A percentile compares a stretch with the other conserved stretches of the same genome.
These are phyloP conservation scores for Dendrocincla fuliginosa DNA, from an alignment of 2,797 vertebrate genomes.

Conservation along the genomic window DNA sequence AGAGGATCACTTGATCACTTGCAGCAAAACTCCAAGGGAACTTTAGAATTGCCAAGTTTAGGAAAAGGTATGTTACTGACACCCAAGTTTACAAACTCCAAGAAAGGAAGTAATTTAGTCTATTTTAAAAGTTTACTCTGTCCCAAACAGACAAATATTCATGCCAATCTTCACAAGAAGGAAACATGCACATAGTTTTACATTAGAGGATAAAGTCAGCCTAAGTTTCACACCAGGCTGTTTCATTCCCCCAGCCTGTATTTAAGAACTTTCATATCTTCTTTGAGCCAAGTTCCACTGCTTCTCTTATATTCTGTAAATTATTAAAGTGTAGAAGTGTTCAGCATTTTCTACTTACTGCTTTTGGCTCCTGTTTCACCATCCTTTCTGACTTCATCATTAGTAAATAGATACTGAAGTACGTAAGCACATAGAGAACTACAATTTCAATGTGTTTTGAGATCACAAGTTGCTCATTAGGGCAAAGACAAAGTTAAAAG, in stretches of 20 bases:
- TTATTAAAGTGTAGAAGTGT: slow-evolving; percentile 39
- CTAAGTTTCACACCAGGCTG: background rate
- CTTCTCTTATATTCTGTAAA: slow-evolving; percentile 39
- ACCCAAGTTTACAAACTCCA: background rate
- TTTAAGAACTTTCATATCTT: slow-evolving; percentile 39
- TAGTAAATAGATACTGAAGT: slow-evolving; percentile 63
- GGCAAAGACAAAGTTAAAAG: slow-evolving; percentile 59
- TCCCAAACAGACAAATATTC: background rate
- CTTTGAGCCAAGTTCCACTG: background rate
- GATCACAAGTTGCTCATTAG: slow-evolving; percentile 43
- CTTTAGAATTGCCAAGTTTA: background rate
- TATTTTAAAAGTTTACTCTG: background rate
- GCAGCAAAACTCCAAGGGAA: background rate
- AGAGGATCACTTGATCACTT: background rate
- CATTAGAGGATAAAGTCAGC: background rate
- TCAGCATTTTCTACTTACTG: slow-evolving; percentile 34
- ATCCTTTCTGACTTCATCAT: slow-evolving; percentile 56
- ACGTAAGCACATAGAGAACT: slow-evolving; percentile 12
- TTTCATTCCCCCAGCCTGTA: background rate
- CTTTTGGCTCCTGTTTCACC: slow-evolving; percentile 32
- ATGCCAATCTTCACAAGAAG: background rate
- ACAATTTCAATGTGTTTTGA: slow-evolving; percentile 41
- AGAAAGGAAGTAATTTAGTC: background rate
- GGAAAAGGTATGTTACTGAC: background rate
- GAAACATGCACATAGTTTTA: background rate